Evolutionary conservation across 2,113 vertebrate genomes (phyloP), one percentile per base, ranked within the genome.

Genomic region (Nibea albiflora): DNA sequence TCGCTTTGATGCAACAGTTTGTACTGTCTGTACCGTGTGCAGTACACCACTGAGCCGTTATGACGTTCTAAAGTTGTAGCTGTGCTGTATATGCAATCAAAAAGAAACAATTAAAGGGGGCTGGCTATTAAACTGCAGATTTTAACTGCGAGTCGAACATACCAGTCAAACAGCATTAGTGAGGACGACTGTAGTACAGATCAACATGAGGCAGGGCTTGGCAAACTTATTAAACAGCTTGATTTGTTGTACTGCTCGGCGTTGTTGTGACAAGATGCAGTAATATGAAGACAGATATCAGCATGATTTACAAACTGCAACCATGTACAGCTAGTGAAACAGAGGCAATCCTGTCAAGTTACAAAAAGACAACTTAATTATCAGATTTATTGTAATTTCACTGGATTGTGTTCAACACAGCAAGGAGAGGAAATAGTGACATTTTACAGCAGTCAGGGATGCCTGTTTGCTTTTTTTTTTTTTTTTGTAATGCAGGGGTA

Each of bases 21-120:
- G 31, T 35, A 35, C 31, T 6, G 31, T 7, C 31, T 76, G 39
- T 24, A 31, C 54, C 44, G 20, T 58, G n/a, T 28, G 24, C 10
- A 67, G 22, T 12, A 35, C 28, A 68, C 28, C 64, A 24, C 42
- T 63, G 7, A 50, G 49, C 49, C 1, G 11, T 56, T 24, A 60
- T 17, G n/a, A 0, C 9, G 14, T n/a, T 35, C 39, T 71, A 1
- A 71, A 75, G 73, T 56, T 66, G 14, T n/a, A 19, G 10, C 49
- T 46, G 8, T 39, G 42, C 31, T 80, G 10, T 44, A 14, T 28
- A 54, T 71, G 46, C 5, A 80, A 7, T 52, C 58, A 52, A 31
- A 74, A 46, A 46, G 62, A 46, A 60, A 69, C 54, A 28, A 64
- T 39, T 52, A 35, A 68, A 57, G 20, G n/a, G n/a, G n/a, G 14